A percentile compares a stretch with the other conserved stretches of the same genome.
Conservation (phyloP, 2,888 invertebrate genomes). For the Euzetes globulus region DNA sequence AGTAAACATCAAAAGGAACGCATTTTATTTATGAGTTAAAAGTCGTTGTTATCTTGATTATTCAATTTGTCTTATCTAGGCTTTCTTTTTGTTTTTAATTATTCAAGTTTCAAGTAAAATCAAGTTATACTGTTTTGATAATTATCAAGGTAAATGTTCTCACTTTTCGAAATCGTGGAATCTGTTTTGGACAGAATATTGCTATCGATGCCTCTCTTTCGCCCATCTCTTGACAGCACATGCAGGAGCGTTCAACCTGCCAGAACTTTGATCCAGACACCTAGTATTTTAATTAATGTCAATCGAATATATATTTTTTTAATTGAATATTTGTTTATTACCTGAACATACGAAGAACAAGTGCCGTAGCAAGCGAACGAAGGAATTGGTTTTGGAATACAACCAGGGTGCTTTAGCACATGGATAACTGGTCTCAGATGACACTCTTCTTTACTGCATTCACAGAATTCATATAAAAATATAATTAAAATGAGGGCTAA, state of each 20-base stretch:
- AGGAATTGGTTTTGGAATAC: slow-evolving; percentile 83
- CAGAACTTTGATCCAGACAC: slow-evolving; percentile 90
- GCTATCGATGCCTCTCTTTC: slow-evolving; percentile 82
- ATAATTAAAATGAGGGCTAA: not conserved
- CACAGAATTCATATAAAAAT: not conserved
- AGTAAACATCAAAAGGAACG: no score
- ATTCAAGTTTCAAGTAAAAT: not conserved
- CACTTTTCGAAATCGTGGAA: slow-evolving; percentile 56
- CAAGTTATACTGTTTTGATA: not conserved
- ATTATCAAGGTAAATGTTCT: not conserved
- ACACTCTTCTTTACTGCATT: slow-evolving; percentile 61
- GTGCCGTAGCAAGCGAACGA: slow-evolving; percentile 86
- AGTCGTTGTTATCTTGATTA: no score
- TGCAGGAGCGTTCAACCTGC: slow-evolving; percentile 92
- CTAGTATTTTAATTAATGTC: slow-evolving; percentile 50
- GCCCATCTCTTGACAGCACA: slow-evolving; percentile 90
- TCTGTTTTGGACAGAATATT: slow-evolving; percentile 78
- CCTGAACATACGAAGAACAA: slow-evolving; percentile 86
- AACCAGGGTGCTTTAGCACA: slow-evolving; percentile 80
- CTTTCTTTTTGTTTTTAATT: no score
- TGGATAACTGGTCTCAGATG: slow-evolving; percentile 86
- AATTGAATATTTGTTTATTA: slow-evolving; percentile 46
- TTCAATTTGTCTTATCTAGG: not conserved
- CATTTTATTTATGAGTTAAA: no score
- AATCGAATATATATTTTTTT: not conserved